phyloP scores from a whole-genome alignment of 2,888 invertebrate species.

The Lymantria monacha region DNA sequence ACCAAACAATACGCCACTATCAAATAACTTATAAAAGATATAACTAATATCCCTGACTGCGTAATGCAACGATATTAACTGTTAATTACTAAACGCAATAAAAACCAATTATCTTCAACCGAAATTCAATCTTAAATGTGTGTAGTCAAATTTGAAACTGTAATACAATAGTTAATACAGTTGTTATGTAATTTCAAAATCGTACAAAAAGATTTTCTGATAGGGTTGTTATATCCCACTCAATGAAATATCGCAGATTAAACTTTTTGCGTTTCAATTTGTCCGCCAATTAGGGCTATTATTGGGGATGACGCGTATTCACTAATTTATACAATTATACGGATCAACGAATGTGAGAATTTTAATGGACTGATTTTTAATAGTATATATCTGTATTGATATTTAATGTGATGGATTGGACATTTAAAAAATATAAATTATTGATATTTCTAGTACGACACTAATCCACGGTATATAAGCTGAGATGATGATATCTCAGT shows the following conservation, averaged over 20 bases:
- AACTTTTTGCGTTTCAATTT: conserved; percentile 39
- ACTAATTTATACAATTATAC: conserved; percentile 26
- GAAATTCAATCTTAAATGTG: neutral
- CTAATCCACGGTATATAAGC: no score
- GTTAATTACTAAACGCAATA: neutral
- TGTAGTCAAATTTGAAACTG: neutral
- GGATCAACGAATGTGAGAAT: conserved; percentile 12
- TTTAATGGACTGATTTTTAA: conserved; percentile 7
- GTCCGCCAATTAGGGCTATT: conserved; percentile 39
- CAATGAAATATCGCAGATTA: conserved; percentile 37
- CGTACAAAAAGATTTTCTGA: conserved; percentile 17
- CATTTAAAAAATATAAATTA: no score
- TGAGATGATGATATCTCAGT: no score
- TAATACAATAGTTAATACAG: neutral
- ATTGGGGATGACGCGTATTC: conserved; percentile 13
- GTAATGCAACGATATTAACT: conserved; percentile 11
- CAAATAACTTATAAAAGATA: conserved; percentile 27
- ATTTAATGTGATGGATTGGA: no score
- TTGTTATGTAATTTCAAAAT: neutral
- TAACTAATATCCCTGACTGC: conserved; percentile 24
- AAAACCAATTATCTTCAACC: neutral
- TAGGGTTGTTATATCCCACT: conserved; percentile 24
- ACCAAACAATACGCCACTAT: conserved; percentile 19
- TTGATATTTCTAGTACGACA: no score
- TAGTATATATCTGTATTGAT: no score